Percentiles rank a stretch among this genome's conserved stretches.
Evolutionary conservation across 2,797 vertebrate species (phyloP).

Genomic region (Myoxocephalus aenaeus): DNA sequence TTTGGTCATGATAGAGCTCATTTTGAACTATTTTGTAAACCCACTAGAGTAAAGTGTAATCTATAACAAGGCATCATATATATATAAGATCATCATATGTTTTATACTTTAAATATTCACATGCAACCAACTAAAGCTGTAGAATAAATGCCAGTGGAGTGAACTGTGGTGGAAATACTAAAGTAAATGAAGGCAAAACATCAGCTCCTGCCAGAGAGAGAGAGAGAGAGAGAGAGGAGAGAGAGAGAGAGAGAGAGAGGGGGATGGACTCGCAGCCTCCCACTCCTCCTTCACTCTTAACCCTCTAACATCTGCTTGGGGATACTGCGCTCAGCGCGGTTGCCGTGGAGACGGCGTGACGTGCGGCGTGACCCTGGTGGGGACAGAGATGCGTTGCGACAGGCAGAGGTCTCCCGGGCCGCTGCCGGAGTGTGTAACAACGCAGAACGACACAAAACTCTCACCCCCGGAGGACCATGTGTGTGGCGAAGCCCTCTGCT

Average conservation of each 20-base stretch:
- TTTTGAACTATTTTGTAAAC: too few relatives aligned
- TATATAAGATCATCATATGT: not conserved
- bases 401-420: slow-evolving; percentile 66
- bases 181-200: not conserved
- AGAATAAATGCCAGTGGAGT: too few relatives aligned
- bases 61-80: not conserved
- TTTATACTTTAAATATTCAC: not conserved
- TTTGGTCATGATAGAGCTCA: not conserved
- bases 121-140: not conserved
- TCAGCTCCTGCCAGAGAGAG: too few relatives aligned
- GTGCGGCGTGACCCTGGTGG: slow-evolving; percentile 68
- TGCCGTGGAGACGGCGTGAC: slow-evolving; percentile 75
- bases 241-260: not conserved
- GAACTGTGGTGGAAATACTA: too few relatives aligned
- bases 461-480: slow-evolving; percentile 10
- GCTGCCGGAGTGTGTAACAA: slow-evolving; percentile 29
- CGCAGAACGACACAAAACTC: not conserved
- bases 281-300: slow-evolving; percentile 44
- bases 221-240: not conserved
- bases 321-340: slow-evolving; percentile 70
- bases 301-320: slow-evolving; percentile 65
- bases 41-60: not conserved
- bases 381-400: slow-evolving; percentile 67
- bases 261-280: not conserved
- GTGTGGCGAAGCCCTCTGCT: slow-evolving; percentile 32